Base-by-base conservation (phyloP, 2,888 invertebrate genomes). In the Rotaria magnacalcarata region DNA sequence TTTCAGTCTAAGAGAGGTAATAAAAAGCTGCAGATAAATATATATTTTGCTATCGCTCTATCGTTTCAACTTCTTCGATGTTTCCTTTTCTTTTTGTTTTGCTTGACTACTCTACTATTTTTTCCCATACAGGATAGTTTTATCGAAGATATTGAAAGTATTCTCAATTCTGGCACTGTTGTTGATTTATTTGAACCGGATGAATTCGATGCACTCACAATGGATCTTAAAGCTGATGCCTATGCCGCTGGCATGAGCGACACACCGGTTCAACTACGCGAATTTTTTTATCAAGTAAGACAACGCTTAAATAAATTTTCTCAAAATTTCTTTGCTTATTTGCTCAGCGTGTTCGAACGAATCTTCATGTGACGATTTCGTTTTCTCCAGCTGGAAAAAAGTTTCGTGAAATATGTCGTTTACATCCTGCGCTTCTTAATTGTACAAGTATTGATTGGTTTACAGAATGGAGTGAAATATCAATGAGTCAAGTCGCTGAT, bases 401-500 rank as follows among this genome's bases (percentile, higher is more conserved):
- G 87, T 91, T 91, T 88, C 89, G 91, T 8, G 90, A 90, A 87
- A 88, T 90, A 27, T 91, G 91, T 87, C 89, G 91, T 7, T 90
- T 90, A 89, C 90, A 91, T 86, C 91, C 91, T 6, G 90, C 91
- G 3, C 89, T 91, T 60, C 90, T 91, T 87, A 91, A 90, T 89
- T 91, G 90, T 88, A 91, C 90, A 87, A 91, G 90, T 0, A 91
- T 91, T 43, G 91, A 91, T 88, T 91, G 91, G 91, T 91, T 89
- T 87, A 89, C 90, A 86, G 90, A 91, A 84, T 91, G 91, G 91
- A 89, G 89, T 16, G 89, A 89, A 19, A 89, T 89, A 85, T 90
- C 91, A 86, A 90, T 91, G 90, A 87, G 90, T 41, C 89, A 89
- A 88, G 91, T 91, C 19, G 90, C 91, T 24, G 88, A 89, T 24